Evolutionary conservation across 2,888 invertebrate species (phyloP), one percentile per base, ranked within the genome.

Genomic region (Aromia moschata): DNA sequence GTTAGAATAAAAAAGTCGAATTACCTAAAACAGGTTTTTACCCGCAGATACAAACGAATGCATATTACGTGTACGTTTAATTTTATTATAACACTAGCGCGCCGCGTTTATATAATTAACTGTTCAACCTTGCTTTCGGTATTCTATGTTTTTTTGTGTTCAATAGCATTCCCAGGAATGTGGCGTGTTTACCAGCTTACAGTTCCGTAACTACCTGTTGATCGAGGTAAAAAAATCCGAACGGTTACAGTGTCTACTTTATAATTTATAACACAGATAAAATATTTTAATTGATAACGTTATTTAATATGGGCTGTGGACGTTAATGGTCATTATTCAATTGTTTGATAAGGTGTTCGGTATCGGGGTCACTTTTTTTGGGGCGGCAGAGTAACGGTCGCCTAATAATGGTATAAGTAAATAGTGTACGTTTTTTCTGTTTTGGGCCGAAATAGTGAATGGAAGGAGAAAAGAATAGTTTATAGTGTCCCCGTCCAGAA

Each of bases 51-150:
- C 11, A n/a, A 15, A 15, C 15, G 16, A 30, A 31, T 46, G 45
- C 11, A 33, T 17, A 46, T 46, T n/a, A 10, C n/a, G 45, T 10
- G 15, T 15, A 30, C 16, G 31, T 36, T 47, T 47, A 17, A 47
- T 49, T 49, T 49, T 15, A 49, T 38, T 49, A 49, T 25, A 15
- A 38, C 25, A 18, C 18, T 36, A 36, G n/a, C 18, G 31, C 17
- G 20, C 20, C 36, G 11, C 31, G 30, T 33, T 16, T 49, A 38
- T 33, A 49, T 25, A 38, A 49, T 49, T 38, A 49, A 5, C 36
- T 38, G 17, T 38, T 49, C 49, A 49, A 16, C 49, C 49, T 49
- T 49, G 49, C 49, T 49, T 49, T 49, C 49, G 25, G 49, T 38
- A 33, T 49, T 37, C 33, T 9, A 10, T 36, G 18, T 47, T 25